Conservation (phyloP, 1,140 invertebrate species). For the Propsilocerus akamusi region DNA sequence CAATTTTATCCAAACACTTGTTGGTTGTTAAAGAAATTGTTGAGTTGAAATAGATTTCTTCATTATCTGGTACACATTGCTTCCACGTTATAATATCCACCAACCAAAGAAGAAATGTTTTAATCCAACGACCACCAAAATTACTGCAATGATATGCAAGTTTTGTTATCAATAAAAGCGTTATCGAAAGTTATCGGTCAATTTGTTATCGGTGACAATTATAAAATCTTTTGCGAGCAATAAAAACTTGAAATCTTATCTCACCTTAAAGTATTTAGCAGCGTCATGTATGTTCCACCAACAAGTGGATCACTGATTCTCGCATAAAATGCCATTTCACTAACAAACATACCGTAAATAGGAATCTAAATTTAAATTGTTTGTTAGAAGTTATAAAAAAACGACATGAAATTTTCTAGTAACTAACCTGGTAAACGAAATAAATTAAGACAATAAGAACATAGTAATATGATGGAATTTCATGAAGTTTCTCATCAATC, state of each 20-base stretch:
- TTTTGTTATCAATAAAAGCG: no score
- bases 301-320: constrained; percentile 68
- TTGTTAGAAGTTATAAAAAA: not conserved
- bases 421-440: constrained; percentile 64
- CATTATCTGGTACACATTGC: constrained; percentile 35
- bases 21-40: not conserved
- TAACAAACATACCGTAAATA: constrained; percentile 47
- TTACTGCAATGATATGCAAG: constrained; percentile 49
- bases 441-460: constrained; percentile 58
- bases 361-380: constrained; percentile 28
- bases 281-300: constrained; percentile 98
- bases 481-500: constrained; percentile 21
- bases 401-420: not conserved
- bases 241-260: not conserved
- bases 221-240: no score
- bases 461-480: constrained; percentile 66
- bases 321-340: constrained; percentile 43
- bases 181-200: no score
- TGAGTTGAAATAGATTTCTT: constrained; percentile 14
- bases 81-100: constrained; percentile 79
- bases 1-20: not conserved
- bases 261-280: constrained; percentile 72
- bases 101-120: constrained; percentile 78
- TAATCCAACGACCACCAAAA: constrained; percentile 93
- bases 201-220: no score